These are phyloP conservation scores for Asarcornis scutulata DNA, from an alignment of 2,113 vertebrate genomes.

Conservation along the genomic window DNA sequence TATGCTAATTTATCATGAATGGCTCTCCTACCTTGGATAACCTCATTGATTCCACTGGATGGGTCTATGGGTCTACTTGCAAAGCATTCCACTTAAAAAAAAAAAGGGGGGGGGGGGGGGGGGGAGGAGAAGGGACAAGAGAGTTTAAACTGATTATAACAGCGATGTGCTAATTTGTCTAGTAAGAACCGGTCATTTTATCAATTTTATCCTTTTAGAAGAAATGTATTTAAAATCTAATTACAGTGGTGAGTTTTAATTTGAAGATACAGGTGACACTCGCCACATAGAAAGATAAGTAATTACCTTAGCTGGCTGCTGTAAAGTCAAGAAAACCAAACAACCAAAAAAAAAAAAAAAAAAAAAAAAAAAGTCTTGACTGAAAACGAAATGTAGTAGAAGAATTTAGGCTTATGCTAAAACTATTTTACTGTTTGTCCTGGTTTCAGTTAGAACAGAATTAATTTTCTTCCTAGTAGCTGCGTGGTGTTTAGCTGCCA, in stretches of 20 bases:
- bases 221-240: constrained; percentile 29
- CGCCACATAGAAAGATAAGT: background rate
- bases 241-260: background rate
- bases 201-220: background rate
- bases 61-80: background rate
- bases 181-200: background rate
- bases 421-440: background rate
- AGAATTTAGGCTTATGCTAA: background rate
- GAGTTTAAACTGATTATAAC: constrained; percentile 19
- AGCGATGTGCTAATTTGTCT: background rate
- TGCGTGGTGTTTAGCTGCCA: no score
- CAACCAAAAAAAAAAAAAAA: background rate
- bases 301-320: background rate
- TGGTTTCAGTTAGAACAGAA: no score
- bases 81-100: background rate
- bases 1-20: background rate
- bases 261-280: background rate
- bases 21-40: background rate
- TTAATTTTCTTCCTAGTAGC: no score
- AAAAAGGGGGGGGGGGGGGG: no score
- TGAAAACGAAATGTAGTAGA: background rate
- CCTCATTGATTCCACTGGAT: background rate
- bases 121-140: background rate
- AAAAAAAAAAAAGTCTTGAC: background rate
- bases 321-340: background rate